Evolutionary conservation across 2,797 vertebrate species (phyloP), one percentile per base, ranked within the genome.

Genomic region (Miichthys miiuy): DNA sequence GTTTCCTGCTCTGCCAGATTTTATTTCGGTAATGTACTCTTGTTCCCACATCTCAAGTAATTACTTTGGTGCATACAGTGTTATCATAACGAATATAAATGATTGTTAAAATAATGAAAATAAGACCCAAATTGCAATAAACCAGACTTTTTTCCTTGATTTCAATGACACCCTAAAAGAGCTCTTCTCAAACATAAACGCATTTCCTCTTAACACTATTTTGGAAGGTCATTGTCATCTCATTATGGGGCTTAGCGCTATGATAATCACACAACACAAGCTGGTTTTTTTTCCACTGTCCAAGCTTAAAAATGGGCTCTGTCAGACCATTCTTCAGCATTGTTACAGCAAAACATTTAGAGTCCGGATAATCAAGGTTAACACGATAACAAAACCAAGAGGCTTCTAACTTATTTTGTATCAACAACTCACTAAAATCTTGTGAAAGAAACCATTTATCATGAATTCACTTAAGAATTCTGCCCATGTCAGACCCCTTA

Each of bases 201-300:
- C 20, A 25, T 47, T 20, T 64, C 20, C 47, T 51, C 44, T 46
- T 21, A 58, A 57, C 38, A 20, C 41, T 20, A 25, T 58, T 72
- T 42, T 42, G 65, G 64, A 71, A 76, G 79, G 67, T 81, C 68
- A 66, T 25, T 67, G 30, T 68, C 68, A 68, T 52, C 74, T 72
- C 52, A 51, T 64, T 68, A 72, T 72, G 51, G 62, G 62, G 56
- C 56, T 72, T 44, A 68, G 34, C 0, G 7, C 50, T 30, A 25
- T 8, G 4, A 72, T 34, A 61, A 67, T 61, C 50, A 60, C 67
- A 48, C 30, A 67, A 55, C 64, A 65, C 48, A 75, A 52, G 55
- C 56, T 58, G 55, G 9, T 63, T 50, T 30, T 54, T 68, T 70
- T 68, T 69, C 41, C 38, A 51, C 10, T 25, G 27, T 55, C 60